Evolutionary conservation across 2,797 vertebrate species (phyloP), one percentile per base, ranked within the genome.

Genomic region (Vipera ursinii): DNA sequence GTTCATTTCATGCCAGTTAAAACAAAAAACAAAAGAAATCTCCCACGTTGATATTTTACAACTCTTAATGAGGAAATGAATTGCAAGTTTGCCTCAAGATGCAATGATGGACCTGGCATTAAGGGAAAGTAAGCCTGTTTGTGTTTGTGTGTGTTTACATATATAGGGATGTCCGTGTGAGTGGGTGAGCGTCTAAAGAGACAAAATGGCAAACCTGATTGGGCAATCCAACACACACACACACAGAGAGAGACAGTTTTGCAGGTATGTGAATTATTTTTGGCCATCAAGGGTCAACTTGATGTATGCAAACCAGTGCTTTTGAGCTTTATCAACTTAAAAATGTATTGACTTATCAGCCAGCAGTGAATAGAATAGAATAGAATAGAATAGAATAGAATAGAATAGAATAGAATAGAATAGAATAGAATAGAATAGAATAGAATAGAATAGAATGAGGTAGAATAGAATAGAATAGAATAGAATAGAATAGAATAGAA

Each of bases 11-110:
- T 6, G 59, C 56, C n/a, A 60, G 22, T 55, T 61, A 22, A 85
- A 38, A 53, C 15, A 44, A 24, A 65, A 69, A 32, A 61, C 2
- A 7, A 0, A n/a, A 32, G 14, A n/a, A 7, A 14, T 15, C 0
- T 48, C 93, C 90, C 92, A 94, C 95, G 91, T 94, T 91, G 95
- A 95, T 96, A 96, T 96, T 96, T 94, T 94, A 96, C 94, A 95
- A 92, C n/a, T 96, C 92, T 94, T 94, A 95, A 73, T 95, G 91
- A 92, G 38, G 94, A 93, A 95, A 94, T 26, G 91, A 92, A 91
- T 92, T 12, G 92, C 91, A 87, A 94, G 48, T 92, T 91, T 82
- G 95, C 91, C 91, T 93, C 28, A 4, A 14, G 17, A n/a, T 9
- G n/a, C 60, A 13, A 1, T 28, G n/a, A 65, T 4, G 90, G 28